Base-by-base conservation (phyloP, 2,113 vertebrate genomes). In the Corythaeola cristata region DNA sequence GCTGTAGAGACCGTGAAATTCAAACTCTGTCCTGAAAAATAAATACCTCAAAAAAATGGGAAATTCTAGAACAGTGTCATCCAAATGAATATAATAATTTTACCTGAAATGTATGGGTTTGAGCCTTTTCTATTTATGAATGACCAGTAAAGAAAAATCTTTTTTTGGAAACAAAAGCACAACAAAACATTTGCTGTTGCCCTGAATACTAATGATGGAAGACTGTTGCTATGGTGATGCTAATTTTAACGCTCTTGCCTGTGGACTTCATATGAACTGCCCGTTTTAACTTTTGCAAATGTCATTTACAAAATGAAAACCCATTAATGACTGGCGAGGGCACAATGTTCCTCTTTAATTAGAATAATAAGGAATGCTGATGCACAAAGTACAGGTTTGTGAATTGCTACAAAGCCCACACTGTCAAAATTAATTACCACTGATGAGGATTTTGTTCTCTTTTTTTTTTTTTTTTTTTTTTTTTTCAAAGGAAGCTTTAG, bases 281-380 rank as follows among this genome's bases (percentile, higher is more conserved):
- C 97, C 96, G 77, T 98, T 98, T 98, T 98, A 98, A 98, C 98
- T 98, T 98, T 97, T 98, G 98, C 97, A 98, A 98, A 98, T 98
- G 98, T 98, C 98, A 98, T 97, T 98, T 98, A 98, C 98, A 97
- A 98, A 98, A 98, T 98, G 97, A 98, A 98, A 98, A 97, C 96
- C 97, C 98, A 98, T 98, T 98, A 98, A 98, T 98, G 98, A 98
- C 98, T 98, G 98, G 97, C 74, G 93, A 98, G 98, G 98, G 98
- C 98, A 98, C 97, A 98, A 95, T 98, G 98, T 98, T 98, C 98
- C 97, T 97, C 97, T 98, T 98, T 98, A 98, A 98, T 98, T 98
- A 98, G 98, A 98, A 98, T 98, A 98, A 98, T 98, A 98, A 98
- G 98, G 97, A 98, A 98, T 97, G 97, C 96, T 98, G 97, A 98